Evolutionary conservation across 2,888 invertebrate species (phyloP), one percentile per base, ranked within the genome.

Genomic region (Phaonia tiefii): DNA sequence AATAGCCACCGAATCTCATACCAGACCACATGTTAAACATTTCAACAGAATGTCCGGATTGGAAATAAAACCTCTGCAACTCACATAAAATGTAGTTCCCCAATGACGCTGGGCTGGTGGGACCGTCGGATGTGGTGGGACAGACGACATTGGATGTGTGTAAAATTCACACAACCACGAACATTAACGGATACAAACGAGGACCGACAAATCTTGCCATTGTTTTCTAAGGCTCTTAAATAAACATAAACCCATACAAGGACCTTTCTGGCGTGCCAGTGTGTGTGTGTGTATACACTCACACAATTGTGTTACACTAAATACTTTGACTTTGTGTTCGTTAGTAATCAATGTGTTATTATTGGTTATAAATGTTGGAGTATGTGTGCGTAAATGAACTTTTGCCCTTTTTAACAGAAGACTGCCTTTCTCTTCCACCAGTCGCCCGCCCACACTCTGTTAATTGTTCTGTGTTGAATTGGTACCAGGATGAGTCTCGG

Each of bases 261-360:
- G 26, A 54, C 25, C 20, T 25, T 10, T 4, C 25, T 11, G 1
- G 22, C 10, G 1, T 63, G 25, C 25, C 4, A 8, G 31, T 31
- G 31, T 31, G 31, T 8, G 31, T 31, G 31, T 8, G 31, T 31
- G 31, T 31, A 8, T 31, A 42, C 22, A 42, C 74, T 54, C 60
- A 75, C 65, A 74, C 72, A 78, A 75, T 72, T 69, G 71, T 78
- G 72, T 72, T 56, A 75, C 71, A 75, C 67, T 75, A 75, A 78
- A 72, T 75, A 69, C 67, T 72, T 75, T 75, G 75, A 65, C 58
- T 75, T 72, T 66, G 51, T 10, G 69, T 63, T 42, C 69, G 71
- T 81, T 78, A 42, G 75, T 72, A 81, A 81, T 81, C 81, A 81
- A 81, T 81, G 78, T 78, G 63, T 73, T 72, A 81, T 81, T 81